Evolutionary conservation across 2,888 invertebrate species (phyloP).

Genomic region (Dione vanillae): DNA sequence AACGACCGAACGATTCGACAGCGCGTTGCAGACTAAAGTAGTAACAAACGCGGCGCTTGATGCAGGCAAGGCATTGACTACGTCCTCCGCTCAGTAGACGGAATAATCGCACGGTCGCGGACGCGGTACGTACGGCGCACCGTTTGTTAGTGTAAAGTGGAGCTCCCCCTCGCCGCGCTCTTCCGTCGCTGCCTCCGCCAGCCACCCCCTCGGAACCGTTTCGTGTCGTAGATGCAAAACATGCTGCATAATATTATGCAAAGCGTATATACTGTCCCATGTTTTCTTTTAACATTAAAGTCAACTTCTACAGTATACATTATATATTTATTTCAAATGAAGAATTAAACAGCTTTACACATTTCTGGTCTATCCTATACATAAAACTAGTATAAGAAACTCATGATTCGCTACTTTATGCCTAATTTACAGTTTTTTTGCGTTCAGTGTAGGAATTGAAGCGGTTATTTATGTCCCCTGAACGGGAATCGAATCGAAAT

Average conservation of each 20-base stretch:
- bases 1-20: constrained; percentile 65
- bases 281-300: neutral
- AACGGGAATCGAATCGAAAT: too few species aligned
- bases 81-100: constrained; percentile 74
- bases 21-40: constrained; percentile 75
- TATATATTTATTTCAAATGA: too few species aligned
- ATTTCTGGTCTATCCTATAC: too few species aligned
- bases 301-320: neutral
- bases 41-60: constrained; percentile 56
- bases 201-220: constrained; percentile 38
- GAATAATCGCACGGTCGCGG: constrained; percentile 72
- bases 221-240: constrained; percentile 49
- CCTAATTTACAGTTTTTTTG: too few species aligned
- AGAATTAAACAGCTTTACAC: too few species aligned
- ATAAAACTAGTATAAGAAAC: too few species aligned
- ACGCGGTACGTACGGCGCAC: constrained; percentile 52
- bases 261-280: neutral
- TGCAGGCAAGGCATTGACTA: constrained; percentile 70
- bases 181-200: constrained; percentile 46
- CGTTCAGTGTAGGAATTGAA: too few species aligned
- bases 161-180: constrained; percentile 51
- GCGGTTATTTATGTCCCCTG: too few species aligned
- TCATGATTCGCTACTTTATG: too few species aligned
- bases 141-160: constrained; percentile 53
- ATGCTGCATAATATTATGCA: constrained; percentile 20